These are phyloP conservation scores for Pelmatolapia mariae DNA, from an alignment of 2,113 vertebrate species.

Conservation along the genomic window DNA sequence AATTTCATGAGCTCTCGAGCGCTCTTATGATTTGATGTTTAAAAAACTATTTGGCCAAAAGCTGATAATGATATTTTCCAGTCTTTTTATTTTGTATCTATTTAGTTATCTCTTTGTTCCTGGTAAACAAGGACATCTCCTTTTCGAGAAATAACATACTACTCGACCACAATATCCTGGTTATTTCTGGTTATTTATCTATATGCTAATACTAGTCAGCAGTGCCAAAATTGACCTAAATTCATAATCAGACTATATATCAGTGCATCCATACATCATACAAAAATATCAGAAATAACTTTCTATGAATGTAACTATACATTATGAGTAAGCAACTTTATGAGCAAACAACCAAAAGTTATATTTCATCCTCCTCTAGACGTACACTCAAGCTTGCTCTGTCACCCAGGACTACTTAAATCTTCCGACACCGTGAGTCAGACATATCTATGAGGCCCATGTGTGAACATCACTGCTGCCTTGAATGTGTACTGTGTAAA, in stretches of 20 bases:
- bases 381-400: neutral
- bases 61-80: neutral
- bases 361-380: neutral
- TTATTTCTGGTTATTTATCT: neutral
- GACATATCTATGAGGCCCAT: rapidly evolving
- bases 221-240: neutral
- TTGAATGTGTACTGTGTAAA: neutral
- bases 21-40: neutral
- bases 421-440: neutral
- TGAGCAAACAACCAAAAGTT: neutral
- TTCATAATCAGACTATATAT: neutral
- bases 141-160: neutral
- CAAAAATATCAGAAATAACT: neutral
- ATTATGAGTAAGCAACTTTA: neutral
- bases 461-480: neutral
- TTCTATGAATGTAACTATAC: neutral
- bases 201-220: neutral
- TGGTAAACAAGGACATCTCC: neutral
- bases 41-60: neutral
- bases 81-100: neutral
- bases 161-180: neutral
- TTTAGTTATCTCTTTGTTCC: neutral
- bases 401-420: neutral
- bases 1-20: neutral
- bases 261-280: neutral